A percentile compares a stretch with the other conserved stretches of the same genome.
Conservation (phyloP, 1,140 invertebrate genomes). For the Pseudoatta argentina region DNA sequence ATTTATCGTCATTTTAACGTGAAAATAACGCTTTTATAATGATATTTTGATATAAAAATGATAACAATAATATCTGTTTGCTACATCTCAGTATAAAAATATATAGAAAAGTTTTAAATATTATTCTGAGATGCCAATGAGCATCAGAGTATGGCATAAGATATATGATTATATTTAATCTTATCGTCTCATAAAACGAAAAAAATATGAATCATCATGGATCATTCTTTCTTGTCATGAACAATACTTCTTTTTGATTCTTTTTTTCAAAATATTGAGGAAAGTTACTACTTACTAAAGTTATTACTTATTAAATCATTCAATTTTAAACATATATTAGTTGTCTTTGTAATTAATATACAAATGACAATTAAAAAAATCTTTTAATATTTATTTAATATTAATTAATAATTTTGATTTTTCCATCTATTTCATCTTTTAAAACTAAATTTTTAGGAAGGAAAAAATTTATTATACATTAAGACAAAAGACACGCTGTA, state of each 20-base stretch:
- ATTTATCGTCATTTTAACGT: too few species aligned
- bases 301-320: background rate
- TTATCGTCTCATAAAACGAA: background rate
- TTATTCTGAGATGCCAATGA: background rate
- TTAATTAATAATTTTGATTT: background rate
- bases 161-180: background rate
- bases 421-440: background rate
- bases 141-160: background rate
- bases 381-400: background rate
- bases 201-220: background rate
- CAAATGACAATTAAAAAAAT: background rate
- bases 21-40: too few species aligned
- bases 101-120: background rate
- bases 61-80: too few species aligned
- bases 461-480: background rate
- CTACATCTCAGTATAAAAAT: too few species aligned
- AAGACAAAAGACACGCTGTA: too few species aligned
- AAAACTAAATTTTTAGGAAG: background rate
- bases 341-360: background rate
- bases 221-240: too few species aligned
- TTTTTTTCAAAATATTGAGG: background rate
- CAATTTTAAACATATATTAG: background rate
- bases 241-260: background rate
- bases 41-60: too few species aligned
- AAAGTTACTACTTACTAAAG: background rate